These are phyloP conservation scores for Chrysoperla carnea DNA, from an alignment of 1,140 invertebrate species.

Conservation along the genomic window DNA sequence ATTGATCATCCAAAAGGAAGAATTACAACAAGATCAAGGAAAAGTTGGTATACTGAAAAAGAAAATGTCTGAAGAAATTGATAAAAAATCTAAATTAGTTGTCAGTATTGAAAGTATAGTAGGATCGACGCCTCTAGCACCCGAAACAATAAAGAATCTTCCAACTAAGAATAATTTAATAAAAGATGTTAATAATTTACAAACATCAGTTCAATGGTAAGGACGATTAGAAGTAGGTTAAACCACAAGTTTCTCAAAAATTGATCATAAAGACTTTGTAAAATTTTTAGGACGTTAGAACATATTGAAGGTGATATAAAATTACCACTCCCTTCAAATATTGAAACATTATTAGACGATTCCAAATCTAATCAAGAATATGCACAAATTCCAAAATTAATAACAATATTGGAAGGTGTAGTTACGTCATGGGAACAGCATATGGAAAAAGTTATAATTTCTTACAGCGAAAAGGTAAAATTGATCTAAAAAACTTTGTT, in stretches of 20 bases:
- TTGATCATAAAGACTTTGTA: too few species aligned
- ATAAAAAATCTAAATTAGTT: slow-evolving; percentile 6
- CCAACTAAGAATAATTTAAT: slow-evolving; percentile 11
- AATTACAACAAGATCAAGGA: slow-evolving; percentile 17
- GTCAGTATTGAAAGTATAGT: slow-evolving; percentile 4
- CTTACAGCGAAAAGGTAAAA: slow-evolving; percentile 33
- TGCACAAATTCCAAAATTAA: slow-evolving; percentile 26
- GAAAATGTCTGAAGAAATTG: slow-evolving; percentile 9
- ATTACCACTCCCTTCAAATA: slow-evolving; percentile 35
- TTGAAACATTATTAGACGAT: slow-evolving; percentile 29
- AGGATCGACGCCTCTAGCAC: too few species aligned
- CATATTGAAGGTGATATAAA: slow-evolving; percentile 46
- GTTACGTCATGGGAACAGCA: slow-evolving; percentile 44
- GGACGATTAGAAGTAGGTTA: too few species aligned
- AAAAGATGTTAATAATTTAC: slow-evolving; percentile 7
- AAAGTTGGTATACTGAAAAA: too few species aligned
- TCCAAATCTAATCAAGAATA: slow-evolving; percentile 26
- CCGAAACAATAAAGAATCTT: slow-evolving; percentile 4
- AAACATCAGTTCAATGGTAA: slow-evolving; percentile 8
- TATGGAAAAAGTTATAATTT: slow-evolving; percentile 33
- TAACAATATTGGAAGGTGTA: slow-evolving; percentile 38
- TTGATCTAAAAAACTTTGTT: not conserved
- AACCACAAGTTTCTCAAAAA: too few species aligned
- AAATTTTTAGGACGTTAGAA: slow-evolving; percentile 35
- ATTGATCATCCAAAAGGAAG: slow-evolving; percentile 23